phyloP scores from a whole-genome alignment of 2,797 vertebrate species.

The Sarcoramphus papa region DNA sequence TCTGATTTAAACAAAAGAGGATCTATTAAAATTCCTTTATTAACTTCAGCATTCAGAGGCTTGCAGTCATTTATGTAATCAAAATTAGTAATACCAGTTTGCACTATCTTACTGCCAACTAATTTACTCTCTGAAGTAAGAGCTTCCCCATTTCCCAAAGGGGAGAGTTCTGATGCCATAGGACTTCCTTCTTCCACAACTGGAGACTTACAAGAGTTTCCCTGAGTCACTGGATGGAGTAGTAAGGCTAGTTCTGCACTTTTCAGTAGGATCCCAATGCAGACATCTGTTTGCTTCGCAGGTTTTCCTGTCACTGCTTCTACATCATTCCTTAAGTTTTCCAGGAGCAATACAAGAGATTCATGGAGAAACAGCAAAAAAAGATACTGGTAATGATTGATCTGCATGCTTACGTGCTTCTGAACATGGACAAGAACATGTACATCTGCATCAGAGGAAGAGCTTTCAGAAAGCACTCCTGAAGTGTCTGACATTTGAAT shows the following conservation, averaged over 20 bases:
- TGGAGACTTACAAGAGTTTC: constrained; percentile 70
- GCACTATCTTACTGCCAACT: constrained; percentile 12
- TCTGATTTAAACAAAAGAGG: constrained; percentile 80
- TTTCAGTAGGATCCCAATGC: constrained; percentile 86
- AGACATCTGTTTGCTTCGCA: constrained; percentile 77
- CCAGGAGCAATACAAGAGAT: constrained; percentile 86
- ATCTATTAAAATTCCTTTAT: constrained; percentile 75
- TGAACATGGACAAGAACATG: constrained; percentile 88
- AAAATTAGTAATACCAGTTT: constrained; percentile 31
- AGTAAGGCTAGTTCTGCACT: constrained; percentile 91
- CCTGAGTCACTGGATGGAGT: constrained; percentile 83
- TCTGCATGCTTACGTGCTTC: constrained; percentile 89
- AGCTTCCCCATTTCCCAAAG: constrained; percentile 79
- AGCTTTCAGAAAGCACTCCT: constrained; percentile 54
- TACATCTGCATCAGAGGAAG: constrained; percentile 80
- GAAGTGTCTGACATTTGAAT: constrained; percentile 77
- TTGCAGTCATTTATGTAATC: constrained; percentile 61
- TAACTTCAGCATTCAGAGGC: constrained; percentile 68
- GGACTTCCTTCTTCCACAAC: constrained; percentile 72
- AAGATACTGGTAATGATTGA: constrained; percentile 93
- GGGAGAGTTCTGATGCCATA: constrained; percentile 76
- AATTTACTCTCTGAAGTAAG: constrained; percentile 74
- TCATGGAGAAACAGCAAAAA: constrained; percentile 91
- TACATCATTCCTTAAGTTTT: constrained; percentile 88
- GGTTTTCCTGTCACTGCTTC: constrained; percentile 82